Evolutionary conservation across 2,113 vertebrate species (phyloP).

Genomic region (Passer domesticus): DNA sequence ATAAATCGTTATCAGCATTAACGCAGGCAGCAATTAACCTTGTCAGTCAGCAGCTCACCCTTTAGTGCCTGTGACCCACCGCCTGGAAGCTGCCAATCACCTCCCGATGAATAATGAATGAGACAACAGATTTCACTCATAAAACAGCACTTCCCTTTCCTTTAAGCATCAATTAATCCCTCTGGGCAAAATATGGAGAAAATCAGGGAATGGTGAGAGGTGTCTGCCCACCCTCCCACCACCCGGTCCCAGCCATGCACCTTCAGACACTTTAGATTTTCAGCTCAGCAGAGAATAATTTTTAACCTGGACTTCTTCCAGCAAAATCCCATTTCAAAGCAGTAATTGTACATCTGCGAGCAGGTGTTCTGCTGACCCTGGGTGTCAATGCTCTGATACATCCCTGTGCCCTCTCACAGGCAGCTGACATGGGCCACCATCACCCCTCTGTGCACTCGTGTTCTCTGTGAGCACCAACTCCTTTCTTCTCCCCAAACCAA

Average conservation of each 20-base stretch:
- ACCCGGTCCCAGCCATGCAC: background rate
- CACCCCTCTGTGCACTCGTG: accelerated
- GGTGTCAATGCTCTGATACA: accelerated
- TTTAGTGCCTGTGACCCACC: conserved; percentile 51
- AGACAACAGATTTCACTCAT: conserved; percentile 71
- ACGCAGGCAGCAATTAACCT: conserved; percentile 78
- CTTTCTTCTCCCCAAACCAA: background rate
- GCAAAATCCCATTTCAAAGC: background rate
- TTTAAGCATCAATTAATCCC: conserved; percentile 78
- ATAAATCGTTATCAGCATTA: conserved; percentile 36
- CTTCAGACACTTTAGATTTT: background rate
- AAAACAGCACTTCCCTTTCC: conserved; percentile 72
- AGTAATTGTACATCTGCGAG: background rate
- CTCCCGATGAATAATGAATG: conserved; percentile 78
- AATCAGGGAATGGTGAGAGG: background rate
- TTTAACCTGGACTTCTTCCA: background rate
- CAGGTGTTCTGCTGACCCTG: background rate
- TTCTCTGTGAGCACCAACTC: accelerated
- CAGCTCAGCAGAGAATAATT: background rate
- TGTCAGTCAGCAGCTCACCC: conserved; percentile 67
- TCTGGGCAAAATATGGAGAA: conserved; percentile 17
- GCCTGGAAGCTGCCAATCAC: conserved; percentile 68
- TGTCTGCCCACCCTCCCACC: background rate
- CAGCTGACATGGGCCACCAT: accelerated
- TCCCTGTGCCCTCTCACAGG: background rate